A percentile compares a stretch with the other conserved stretches of the same genome.
Conservation (phyloP, 1,140 invertebrate species). For the Bombus picipes region DNA sequence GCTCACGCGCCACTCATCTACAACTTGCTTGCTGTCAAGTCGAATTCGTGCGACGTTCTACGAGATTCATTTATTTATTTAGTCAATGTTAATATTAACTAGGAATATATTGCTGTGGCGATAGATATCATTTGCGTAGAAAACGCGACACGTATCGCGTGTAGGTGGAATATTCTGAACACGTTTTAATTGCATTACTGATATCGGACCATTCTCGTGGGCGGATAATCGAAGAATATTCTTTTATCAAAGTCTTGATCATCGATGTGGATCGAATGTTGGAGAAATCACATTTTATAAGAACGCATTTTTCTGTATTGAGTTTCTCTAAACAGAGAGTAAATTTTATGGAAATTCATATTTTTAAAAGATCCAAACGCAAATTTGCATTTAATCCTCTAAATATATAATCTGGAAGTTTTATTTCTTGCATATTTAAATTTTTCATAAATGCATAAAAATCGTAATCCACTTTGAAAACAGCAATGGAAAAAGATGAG, state of each 20-base stretch:
- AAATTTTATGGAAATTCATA: no score
- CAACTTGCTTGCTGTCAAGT: not conserved
- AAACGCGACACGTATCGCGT: conserved; percentile 7
- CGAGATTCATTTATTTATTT: not conserved
- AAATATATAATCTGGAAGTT: not conserved
- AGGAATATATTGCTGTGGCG: not conserved
- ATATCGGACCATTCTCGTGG: not conserved
- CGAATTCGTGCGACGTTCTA: not conserved
- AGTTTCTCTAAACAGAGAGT: no score
- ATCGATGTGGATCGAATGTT: not conserved
- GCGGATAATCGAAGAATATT: not conserved
- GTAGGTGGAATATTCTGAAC: conserved; percentile 22
- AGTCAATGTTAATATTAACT: not conserved
- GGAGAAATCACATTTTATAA: not conserved
- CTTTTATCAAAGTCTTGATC: not conserved
- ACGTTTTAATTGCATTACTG: conserved; percentile 10
- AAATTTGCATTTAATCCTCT: no score
- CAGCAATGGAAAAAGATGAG: not conserved
- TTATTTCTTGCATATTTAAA: not conserved
- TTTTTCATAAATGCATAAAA: no score
- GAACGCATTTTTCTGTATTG: not conserved
- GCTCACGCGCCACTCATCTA: not conserved
- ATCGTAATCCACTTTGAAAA: not conserved
- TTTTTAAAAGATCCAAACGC: no score
- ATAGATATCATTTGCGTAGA: not conserved